These are phyloP conservation scores for Mustela lutreola DNA, from an alignment of 2,113 vertebrate genomes.

Conservation along the genomic window DNA sequence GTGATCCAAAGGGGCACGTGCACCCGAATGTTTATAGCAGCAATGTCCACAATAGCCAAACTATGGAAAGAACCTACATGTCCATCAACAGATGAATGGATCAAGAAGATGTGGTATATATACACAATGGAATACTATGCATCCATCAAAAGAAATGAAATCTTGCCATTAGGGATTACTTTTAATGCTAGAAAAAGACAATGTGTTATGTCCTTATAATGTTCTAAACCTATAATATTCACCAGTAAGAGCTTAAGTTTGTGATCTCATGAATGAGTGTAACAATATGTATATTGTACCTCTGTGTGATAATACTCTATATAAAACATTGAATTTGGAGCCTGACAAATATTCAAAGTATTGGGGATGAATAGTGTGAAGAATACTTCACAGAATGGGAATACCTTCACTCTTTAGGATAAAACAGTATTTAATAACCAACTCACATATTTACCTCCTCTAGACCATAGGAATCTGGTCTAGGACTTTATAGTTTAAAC, in stretches of 20 bases:
- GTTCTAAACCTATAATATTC: neutral
- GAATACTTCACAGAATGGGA: neutral
- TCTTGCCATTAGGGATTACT: neutral
- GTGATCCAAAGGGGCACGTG: too few relatives aligned
- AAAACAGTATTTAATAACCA: neutral
- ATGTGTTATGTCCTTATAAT: neutral
- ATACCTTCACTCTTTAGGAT: neutral
- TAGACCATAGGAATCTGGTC: neutral
- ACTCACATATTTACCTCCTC: neutral
- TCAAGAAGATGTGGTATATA: too few relatives aligned
- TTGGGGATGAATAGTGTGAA: neutral
- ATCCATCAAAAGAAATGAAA: too few relatives aligned
- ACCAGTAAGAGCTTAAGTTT: neutral
- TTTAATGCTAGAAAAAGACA: slow-evolving; percentile 32
- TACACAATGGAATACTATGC: too few relatives aligned
- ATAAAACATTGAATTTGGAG: neutral
- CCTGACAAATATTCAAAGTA: neutral
- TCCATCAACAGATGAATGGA: too few relatives aligned
- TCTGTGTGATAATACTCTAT: neutral
- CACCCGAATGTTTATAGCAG: too few relatives aligned
- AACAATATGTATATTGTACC: neutral
- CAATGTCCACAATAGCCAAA: too few relatives aligned
- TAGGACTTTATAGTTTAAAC: neutral
- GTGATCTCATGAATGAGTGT: neutral
- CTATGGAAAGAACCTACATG: too few relatives aligned